phyloP scores from a whole-genome alignment of 2,888 invertebrate genomes.

The Ormyrus pomaceus region DNA sequence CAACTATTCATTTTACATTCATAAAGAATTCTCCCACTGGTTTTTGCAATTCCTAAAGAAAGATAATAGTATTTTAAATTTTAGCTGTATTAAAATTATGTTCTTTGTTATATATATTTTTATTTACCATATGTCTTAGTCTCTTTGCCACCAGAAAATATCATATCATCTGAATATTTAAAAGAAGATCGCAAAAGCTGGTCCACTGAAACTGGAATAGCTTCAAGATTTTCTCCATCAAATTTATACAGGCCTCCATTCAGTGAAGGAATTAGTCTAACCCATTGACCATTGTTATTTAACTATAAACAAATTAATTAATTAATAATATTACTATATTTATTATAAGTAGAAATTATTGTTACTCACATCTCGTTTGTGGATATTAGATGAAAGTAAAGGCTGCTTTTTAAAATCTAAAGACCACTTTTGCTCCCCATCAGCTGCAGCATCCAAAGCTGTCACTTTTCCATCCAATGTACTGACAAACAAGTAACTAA shows the following conservation, averaged over 20 bases:
- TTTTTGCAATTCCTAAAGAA: constrained; percentile 80
- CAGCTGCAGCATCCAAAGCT: constrained; percentile 84
- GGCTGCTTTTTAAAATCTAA: constrained; percentile 85
- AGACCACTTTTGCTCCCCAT: constrained; percentile 86
- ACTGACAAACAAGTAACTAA: constrained; percentile 88
- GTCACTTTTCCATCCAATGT: constrained; percentile 93
- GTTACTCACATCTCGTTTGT: constrained; percentile 85
- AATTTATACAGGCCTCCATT: constrained; percentile 94
- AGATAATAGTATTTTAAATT: background rate
- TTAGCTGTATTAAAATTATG: background rate
- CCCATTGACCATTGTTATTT: constrained; percentile 89
- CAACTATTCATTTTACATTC: constrained; percentile 87
- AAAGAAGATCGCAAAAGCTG: constrained; percentile 91
- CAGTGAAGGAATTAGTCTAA: constrained; percentile 94
- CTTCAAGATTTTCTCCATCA: constrained; percentile 91
- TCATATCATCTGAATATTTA: constrained; percentile 89
- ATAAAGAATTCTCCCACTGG: constrained; percentile 84
- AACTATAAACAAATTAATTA: constrained; percentile 76
- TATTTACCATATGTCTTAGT: constrained; percentile 85
- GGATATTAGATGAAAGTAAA: constrained; percentile 92
- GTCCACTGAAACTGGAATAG: constrained; percentile 91
- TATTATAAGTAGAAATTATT: constrained; percentile 23
- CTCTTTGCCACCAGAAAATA: constrained; percentile 93
- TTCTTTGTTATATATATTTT: background rate
- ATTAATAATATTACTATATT: constrained; percentile 6